Base-by-base conservation (phyloP, 2,888 invertebrate species). In the Axea sp. region DNA sequence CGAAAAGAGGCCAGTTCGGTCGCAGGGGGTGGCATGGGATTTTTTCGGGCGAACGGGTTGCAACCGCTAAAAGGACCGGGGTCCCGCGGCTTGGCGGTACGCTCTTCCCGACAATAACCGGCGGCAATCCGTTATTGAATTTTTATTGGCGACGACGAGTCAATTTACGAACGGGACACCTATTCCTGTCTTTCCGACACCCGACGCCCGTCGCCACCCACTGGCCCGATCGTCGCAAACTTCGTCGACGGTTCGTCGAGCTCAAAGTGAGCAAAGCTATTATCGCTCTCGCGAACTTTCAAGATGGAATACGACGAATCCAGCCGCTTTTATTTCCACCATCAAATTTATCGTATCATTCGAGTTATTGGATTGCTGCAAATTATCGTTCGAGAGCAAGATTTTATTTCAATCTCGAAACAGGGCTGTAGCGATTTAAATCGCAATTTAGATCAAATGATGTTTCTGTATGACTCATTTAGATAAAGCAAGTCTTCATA, bases 91-190 rank as follows among this genome's bases (percentile, higher is more conserved):
- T 49, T 68, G 68, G 53, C 64, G 59, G 62, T 49, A 73, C 64
- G 24, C 51, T 76, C 76, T 81, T 80, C 79, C 81, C 77, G 80
- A 82, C 82, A 81, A 82, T 83, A 77, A 80, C 82, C 78, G 79
- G 71, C 75, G 77, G 76, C 77, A 65, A 73, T 78, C 76, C 79
- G 83, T 83, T 84, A 84, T 84, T 84, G 83, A 83, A 84, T 81
- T 84, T 84, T 84, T 83, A 84, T 84, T 84, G 82, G 80, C 78
- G 79, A 75, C 81, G 77, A 78, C 80, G 75, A 81, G 72, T 59
- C 83, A 82, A 83, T 83, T 82, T 83, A 79, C 80, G 77, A 79
- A 79, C 78, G 78, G 76, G 76, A 69, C 77, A 51, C 69, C 71
- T 71, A 35, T 59, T 37, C 39, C 65, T 59, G 41, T 55, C 64